Conservation (phyloP, 2,888 invertebrate genomes). For the Xestia rhomboidea region DNA sequence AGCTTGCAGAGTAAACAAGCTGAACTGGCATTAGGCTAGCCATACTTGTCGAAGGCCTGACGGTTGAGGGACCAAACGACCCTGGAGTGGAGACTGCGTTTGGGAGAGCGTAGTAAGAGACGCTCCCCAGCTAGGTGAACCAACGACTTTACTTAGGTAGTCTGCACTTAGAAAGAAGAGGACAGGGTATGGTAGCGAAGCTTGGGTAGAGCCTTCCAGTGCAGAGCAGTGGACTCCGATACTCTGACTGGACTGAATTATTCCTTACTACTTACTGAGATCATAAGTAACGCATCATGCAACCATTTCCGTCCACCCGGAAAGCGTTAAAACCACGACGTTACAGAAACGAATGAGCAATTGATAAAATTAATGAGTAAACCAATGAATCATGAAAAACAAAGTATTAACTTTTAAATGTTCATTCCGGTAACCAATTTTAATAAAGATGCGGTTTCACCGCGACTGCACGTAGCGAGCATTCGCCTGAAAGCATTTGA, state of each 20-base stretch:
- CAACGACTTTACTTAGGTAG: neutral
- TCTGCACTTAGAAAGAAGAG: neutral
- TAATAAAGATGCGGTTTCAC: slow-evolving; percentile 31
- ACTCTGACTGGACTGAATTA: neutral
- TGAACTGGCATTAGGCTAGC: neutral
- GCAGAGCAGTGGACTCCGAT: neutral
- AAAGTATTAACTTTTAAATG: slow-evolving; percentile 24
- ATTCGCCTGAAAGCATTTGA: neutral
- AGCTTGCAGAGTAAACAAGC: neutral
- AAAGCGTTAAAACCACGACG: neutral
- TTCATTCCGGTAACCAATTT: slow-evolving; percentile 45
- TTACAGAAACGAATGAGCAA: neutral
- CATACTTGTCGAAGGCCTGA: neutral
- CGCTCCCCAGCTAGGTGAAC: neutral
- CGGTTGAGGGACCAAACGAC: neutral
- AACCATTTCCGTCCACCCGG: neutral
- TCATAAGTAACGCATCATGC: slow-evolving; percentile 6
- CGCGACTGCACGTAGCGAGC: neutral
- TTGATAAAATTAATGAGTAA: slow-evolving; percentile 14
- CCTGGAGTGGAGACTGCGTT: neutral
- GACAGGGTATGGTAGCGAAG: neutral
- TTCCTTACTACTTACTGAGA: neutral
- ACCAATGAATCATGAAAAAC: slow-evolving; percentile 34
- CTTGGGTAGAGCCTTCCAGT: neutral
- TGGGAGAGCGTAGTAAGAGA: neutral